These are phyloP conservation scores for Crotalus tigris DNA, from an alignment of 2,113 vertebrate genomes.

Conservation along the genomic window DNA sequence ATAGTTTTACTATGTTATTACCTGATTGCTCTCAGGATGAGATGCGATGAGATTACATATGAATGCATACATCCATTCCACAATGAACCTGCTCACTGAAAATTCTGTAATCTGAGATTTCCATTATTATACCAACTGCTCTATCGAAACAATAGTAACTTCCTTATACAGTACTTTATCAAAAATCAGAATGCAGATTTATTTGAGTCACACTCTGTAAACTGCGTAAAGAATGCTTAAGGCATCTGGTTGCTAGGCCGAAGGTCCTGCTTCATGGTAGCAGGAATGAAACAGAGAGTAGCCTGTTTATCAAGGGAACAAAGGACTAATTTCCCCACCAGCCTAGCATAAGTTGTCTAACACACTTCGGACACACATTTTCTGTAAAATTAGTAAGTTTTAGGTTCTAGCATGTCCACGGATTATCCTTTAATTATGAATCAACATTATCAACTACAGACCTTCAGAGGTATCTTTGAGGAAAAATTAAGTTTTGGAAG, in stretches of 20 bases:
- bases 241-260: neutral
- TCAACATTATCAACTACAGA: too few relatives aligned
- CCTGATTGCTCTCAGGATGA: neutral
- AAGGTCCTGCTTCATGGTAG: neutral
- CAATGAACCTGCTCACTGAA: neutral
- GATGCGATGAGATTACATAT: neutral
- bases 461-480: too few relatives aligned
- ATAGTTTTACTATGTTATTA: neutral
- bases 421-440: neutral
- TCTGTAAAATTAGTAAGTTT: neutral
- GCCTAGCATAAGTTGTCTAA: neutral
- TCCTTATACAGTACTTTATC: too few relatives aligned
- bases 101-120: neutral
- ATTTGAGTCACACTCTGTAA: conserved; percentile 10
- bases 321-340: conserved; percentile 30
- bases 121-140: neutral
- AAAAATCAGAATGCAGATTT: conserved; percentile 9
- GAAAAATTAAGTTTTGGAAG: too few relatives aligned
- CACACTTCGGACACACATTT: neutral
- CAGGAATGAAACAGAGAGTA: conserved; percentile 3
- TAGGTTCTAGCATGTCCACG: neutral
- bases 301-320: conserved; percentile 38
- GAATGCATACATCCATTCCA: neutral
- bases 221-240: neutral
- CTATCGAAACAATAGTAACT: neutral